phyloP scores from a whole-genome alignment of 2,888 invertebrate genomes.

The Amorpha juglandis region DNA sequence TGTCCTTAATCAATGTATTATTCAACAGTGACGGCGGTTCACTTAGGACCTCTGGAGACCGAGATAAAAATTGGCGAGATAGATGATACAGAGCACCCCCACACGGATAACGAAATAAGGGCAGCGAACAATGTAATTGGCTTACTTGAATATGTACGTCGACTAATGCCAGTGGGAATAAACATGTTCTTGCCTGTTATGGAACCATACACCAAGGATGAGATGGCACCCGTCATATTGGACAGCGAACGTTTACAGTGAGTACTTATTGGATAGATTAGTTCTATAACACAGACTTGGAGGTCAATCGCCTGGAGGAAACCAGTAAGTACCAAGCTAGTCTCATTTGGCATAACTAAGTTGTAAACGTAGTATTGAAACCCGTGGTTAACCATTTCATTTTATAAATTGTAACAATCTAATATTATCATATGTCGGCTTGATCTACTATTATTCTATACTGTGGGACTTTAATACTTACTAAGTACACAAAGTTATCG shows the following conservation, averaged over 20 bases:
- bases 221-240: background rate
- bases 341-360: too few relatives aligned
- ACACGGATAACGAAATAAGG: background rate
- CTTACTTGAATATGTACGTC: constrained; percentile 4
- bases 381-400: too few relatives aligned
- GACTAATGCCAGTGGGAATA: constrained; percentile 6
- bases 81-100: too few relatives aligned
- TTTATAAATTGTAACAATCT: too few relatives aligned
- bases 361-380: too few relatives aligned
- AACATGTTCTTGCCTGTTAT: background rate
- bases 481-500: too few relatives aligned
- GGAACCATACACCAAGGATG: constrained; percentile 10
- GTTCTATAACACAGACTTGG: too few relatives aligned
- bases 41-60: background rate
- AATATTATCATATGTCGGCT: too few relatives aligned
- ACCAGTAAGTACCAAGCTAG: too few relatives aligned
- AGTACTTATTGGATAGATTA: background rate
- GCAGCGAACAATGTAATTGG: constrained; percentile 7
- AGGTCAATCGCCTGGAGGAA: too few relatives aligned
- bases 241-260: background rate
- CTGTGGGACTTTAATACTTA: too few relatives aligned
- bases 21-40: background rate
- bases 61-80: background rate
- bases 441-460: too few relatives aligned
- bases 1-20: background rate